Conservation (phyloP, 2,797 vertebrate species). For the Emys orbicularis region DNA sequence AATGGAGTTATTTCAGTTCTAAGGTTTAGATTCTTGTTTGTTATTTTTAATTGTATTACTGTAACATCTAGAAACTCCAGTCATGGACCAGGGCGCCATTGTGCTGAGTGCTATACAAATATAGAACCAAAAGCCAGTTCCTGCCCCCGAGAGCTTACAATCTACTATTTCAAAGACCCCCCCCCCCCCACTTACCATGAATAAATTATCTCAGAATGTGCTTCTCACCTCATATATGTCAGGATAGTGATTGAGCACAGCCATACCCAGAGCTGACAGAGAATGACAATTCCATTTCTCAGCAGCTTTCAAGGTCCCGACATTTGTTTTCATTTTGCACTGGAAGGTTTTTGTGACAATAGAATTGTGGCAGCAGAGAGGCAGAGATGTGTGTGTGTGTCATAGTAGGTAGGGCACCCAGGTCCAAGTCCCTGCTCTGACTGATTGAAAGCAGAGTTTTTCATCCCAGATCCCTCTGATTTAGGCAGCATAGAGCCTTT, state of each 20-base stretch:
- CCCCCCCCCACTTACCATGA: background rate
- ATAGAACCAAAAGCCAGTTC: background rate
- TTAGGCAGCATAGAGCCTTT: background rate
- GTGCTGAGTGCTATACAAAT: background rate
- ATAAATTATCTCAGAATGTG: background rate
- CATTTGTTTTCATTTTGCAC: background rate
- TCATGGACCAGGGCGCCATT: background rate
- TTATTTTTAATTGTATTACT: background rate
- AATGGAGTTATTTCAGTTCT: background rate
- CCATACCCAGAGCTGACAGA: constrained; percentile 13
- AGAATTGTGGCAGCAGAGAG: background rate
- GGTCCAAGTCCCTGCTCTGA: background rate
- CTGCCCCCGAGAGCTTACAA: background rate
- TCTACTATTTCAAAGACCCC: constrained; percentile 20
- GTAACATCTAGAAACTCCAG: background rate
- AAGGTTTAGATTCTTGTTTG: background rate
- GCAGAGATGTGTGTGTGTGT: background rate
- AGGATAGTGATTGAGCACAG: rapidly evolving
- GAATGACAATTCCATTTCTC: background rate
- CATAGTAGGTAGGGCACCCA: too few relatives aligned
- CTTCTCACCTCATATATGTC: background rate
- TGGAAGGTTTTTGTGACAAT: background rate
- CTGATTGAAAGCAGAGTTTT: background rate
- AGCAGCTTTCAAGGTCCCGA: background rate
- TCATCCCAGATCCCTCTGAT: background rate